A percentile compares a stretch with the other conserved stretches of the same genome.
These are phyloP conservation scores for Drosophila oshimai DNA, from an alignment of 1,140 invertebrate species.

Conservation along the genomic window DNA sequence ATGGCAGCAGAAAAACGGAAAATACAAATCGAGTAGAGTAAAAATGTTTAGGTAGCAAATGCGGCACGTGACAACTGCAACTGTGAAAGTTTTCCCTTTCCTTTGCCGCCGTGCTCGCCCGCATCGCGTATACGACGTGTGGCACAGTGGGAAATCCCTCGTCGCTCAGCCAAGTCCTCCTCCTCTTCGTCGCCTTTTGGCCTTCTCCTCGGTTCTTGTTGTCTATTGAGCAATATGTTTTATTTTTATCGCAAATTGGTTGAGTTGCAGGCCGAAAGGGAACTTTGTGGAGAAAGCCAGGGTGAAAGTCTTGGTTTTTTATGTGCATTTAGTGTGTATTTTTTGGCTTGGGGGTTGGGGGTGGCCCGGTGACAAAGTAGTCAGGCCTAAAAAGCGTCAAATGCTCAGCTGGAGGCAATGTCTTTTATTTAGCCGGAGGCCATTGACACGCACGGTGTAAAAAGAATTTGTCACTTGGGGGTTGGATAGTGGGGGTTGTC, in stretches of 20 bases:
- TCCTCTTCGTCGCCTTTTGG: background rate
- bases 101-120: background rate
- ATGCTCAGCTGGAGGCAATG: constrained; percentile 48
- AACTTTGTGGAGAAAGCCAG: background rate
- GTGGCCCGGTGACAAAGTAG: constrained; percentile 30
- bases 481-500: constrained; percentile 4
- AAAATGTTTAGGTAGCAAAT: constrained; percentile 71
- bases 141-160: constrained; percentile 10
- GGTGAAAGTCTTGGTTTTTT: constrained; percentile 33
- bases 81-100: constrained; percentile 47
- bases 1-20: background rate
- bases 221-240: constrained; percentile 76
- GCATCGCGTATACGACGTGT: constrained; percentile 67
- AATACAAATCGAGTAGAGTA: constrained; percentile 24
- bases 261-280: constrained; percentile 49
- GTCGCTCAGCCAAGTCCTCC: background rate
- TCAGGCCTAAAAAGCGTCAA: constrained; percentile 53
- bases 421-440: constrained; percentile 52
- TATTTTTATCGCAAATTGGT: constrained; percentile 80
- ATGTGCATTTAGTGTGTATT: constrained; percentile 47
- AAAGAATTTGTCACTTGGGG: constrained; percentile 34
- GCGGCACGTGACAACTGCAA: constrained; percentile 72
- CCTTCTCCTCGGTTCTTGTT: constrained; percentile 42
- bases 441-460: constrained; percentile 53
- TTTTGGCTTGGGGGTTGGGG: background rate